Evolutionary conservation across 1,140 invertebrate species (phyloP), one percentile per base, ranked within the genome.

Genomic region (Laupala kohalensis): DNA sequence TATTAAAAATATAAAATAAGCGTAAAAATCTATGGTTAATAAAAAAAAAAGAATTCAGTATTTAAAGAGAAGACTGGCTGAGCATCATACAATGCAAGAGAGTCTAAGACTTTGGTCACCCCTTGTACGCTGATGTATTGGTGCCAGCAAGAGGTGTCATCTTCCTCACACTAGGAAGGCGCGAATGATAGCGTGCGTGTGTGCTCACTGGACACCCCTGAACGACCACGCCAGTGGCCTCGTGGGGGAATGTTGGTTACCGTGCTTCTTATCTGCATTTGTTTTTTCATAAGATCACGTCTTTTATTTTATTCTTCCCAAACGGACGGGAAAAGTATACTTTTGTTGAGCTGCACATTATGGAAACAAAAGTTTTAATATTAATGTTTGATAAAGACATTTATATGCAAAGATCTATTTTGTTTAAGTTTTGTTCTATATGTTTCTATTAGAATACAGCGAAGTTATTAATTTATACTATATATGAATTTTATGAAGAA

Each of bases 401-500:
- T 6, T 6, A 3, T 9, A 25, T 30, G 2, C 4, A 26, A 15
- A 70, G 63, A 63, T 70, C 15, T 19, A 26, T 53, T 30, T 27
- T 64, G 63, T 19, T 25, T 63, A 65, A 27, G 25, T 27, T 71
- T 2, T 71, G 53, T 71, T 64, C 24, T 65, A 28, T 27, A 23
- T 5, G 28, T 64, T 63, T 63, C 24, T 29, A 63, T 64, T 64
- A 30, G 15, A 71, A 28, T 64, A 62, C 63, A 71, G 70, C 63
- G 70, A 71, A 71, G 63, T 65, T 23, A 29, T 64, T 70, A 70
- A 64, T 64, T 71, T 71, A 30, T 71, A 63, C 24, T 64, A 71
- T 64, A 65, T 65, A 71, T 65, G 29, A 23, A 66, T 25, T 66
- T 66, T 66, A 25, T 26, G 53, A 65, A 65, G 26, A 71, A 71